Conservation (phyloP, 1,140 invertebrate species). For the Physella acuta region DNA sequence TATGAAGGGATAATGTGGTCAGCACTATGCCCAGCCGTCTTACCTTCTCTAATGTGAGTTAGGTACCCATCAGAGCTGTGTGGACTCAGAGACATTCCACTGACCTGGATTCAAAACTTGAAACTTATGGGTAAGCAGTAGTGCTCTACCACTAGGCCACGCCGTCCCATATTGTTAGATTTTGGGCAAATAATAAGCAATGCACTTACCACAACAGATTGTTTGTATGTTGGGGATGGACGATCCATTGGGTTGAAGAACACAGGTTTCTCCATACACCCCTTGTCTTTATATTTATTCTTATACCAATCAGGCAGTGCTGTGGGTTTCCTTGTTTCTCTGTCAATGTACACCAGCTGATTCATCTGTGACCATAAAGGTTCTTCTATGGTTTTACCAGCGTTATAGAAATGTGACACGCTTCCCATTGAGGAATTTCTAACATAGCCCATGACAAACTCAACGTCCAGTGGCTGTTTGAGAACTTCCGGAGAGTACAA, state of each 20-base stretch:
- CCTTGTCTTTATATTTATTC: slow-evolving; percentile 10
- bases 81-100: no score
- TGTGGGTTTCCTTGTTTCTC: slow-evolving; percentile 18
- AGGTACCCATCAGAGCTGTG: no score
- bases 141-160: no score
- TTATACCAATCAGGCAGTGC: slow-evolving; percentile 18
- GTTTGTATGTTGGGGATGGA: background rate
- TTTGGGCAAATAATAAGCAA: no score
- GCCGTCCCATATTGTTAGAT: no score
- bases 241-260: slow-evolving; percentile 5
- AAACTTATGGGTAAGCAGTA: no score
- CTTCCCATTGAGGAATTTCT: slow-evolving; percentile 7
- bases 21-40: no score
- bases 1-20: no score
- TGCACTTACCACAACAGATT: background rate
- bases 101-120: no score
- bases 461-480: slow-evolving; percentile 12
- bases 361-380: slow-evolving; percentile 4
- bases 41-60: no score
- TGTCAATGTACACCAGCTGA: slow-evolving; percentile 24
- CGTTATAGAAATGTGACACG: background rate
- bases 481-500: slow-evolving; percentile 6
- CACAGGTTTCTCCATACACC: slow-evolving; percentile 1
- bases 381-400: background rate
- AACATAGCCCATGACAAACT: slow-evolving; percentile 3